These are phyloP conservation scores for Zalophus californianus DNA, from an alignment of 2,797 vertebrate genomes.

Conservation along the genomic window DNA sequence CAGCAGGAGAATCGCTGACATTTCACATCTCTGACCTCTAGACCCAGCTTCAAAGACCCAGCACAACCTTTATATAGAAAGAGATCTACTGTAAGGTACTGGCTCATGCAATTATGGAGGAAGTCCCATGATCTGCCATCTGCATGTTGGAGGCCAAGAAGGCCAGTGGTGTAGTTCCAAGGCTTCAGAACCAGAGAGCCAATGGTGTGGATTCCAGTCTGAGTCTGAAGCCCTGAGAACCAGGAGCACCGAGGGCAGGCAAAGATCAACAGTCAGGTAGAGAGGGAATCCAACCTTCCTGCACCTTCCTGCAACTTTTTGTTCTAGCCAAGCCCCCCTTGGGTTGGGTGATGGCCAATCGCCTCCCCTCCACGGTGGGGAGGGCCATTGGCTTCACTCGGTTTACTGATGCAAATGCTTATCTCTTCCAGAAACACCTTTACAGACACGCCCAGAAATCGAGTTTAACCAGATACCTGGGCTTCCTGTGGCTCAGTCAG, in stretches of 20 bases:
- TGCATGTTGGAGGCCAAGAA: neutral
- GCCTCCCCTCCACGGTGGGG: too few relatives aligned
- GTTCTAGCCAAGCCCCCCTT: rapidly evolving
- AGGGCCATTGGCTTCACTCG: neutral
- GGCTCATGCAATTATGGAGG: neutral
- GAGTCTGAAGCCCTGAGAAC: neutral
- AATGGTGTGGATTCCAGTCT: neutral
- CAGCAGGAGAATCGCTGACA: neutral
- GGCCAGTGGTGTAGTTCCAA: neutral
- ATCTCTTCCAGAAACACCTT: neutral
- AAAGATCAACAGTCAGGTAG: neutral
- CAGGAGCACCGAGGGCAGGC: neutral
- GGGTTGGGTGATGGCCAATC: neutral
- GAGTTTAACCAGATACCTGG: neutral
- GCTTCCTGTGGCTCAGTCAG: neutral
- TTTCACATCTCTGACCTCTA: neutral
- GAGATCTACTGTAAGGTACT: neutral
- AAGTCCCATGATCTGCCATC: neutral
- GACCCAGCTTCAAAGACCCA: neutral
- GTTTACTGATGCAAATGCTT: neutral
- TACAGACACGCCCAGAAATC: neutral
- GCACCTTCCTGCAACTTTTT: neutral
- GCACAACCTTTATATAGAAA: neutral
- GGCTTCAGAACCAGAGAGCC: neutral
- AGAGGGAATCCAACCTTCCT: neutral